A percentile compares a stretch with the other conserved stretches of the same genome.
Conservation (phyloP, 1,140 invertebrate species). For the Scylla paramamosain region DNA sequence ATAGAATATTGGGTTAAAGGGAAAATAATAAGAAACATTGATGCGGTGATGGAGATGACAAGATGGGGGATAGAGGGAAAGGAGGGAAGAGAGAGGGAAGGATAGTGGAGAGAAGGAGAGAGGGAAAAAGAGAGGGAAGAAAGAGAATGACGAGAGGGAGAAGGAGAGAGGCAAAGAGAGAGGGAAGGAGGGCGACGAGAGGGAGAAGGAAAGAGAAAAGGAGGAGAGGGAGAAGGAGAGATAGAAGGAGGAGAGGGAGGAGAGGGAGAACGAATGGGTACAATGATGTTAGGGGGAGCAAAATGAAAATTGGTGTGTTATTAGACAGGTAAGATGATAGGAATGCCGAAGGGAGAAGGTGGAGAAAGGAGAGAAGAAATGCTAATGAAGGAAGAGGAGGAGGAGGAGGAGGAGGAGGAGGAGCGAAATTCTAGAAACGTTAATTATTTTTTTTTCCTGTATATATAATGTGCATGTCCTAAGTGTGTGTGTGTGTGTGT, state of each 20-base stretch:
- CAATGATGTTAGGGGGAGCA: not conserved
- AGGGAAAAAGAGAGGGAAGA: slow-evolving; percentile 1
- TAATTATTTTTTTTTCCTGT: too few species aligned
- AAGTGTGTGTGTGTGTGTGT: too few species aligned
- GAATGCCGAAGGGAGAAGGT: not conserved
- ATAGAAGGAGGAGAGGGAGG: not conserved
- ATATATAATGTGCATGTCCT: too few species aligned
- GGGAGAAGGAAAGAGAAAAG: not conserved
- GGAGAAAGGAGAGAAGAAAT: not conserved
- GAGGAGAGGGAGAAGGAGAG: not conserved
- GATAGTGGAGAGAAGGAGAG: not conserved
- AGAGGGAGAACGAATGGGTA: not conserved
- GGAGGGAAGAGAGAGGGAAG: not conserved
- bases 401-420: not conserved
- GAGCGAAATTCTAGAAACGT: too few species aligned
- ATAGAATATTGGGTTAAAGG: not conserved
- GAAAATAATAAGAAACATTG: not conserved
- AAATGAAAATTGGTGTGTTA: not conserved
- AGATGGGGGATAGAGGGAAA: not conserved
- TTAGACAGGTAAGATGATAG: not conserved
- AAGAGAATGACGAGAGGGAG: slow-evolving; percentile 27
- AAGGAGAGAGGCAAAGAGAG: slow-evolving; percentile 1
- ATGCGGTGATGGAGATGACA: not conserved
- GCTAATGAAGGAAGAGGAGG: not conserved
- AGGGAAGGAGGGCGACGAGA: not conserved